Base-by-base conservation (phyloP, 2,113 vertebrate species). In the Pelobates fuscus region DNA sequence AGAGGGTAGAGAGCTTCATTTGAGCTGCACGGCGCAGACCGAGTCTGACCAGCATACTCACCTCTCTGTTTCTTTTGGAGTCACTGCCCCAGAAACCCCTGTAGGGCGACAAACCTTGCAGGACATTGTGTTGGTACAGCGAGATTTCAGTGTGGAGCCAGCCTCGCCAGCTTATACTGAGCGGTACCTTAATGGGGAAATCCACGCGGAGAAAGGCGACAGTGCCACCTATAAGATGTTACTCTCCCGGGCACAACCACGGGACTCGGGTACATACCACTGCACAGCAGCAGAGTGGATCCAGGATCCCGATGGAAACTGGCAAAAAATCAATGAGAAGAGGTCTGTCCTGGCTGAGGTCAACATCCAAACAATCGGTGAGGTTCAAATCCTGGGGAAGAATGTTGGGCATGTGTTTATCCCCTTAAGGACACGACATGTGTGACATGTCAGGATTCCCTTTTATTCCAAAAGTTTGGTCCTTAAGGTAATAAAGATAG, bases 261-360 rank as follows among this genome's bases (percentile, higher is more conserved):
- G 83, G 0, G 95, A 96, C 11, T 80, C 86, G 0, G 94, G 94
- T 46, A 84, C 88, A 1, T 96, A 95, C 76, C 93, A 93, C 84
- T 96, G 95, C 2, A 93, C 93, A 1, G 92, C 89, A 0, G 82
- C 86, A 0, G 93, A 96, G 80, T 96, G 94, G 95, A 93, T 96
- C 55, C 89, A 84, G 75, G 95, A 96, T 64, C 93, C 91, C 0
- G 88, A 92, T 14, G 88, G 91, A 23, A 84, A 82, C 2, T 96
- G 95, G 95, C 86, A 92, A 80, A 93, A 88, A 81, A 93, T 96
- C 0, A 88, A 89, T 0, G 92, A 94, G 81, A 92, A 94, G 77
- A 91, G 86, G 21, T 84, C 94, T 60, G 88, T 91, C 14, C 87
- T 96, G 55, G 94, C 94, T 25, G 91, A 91, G 2, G 87, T 96